Evolutionary conservation across 2,113 vertebrate species (phyloP), one percentile per base, ranked within the genome.

Genomic region (Charadrius vociferus): DNA sequence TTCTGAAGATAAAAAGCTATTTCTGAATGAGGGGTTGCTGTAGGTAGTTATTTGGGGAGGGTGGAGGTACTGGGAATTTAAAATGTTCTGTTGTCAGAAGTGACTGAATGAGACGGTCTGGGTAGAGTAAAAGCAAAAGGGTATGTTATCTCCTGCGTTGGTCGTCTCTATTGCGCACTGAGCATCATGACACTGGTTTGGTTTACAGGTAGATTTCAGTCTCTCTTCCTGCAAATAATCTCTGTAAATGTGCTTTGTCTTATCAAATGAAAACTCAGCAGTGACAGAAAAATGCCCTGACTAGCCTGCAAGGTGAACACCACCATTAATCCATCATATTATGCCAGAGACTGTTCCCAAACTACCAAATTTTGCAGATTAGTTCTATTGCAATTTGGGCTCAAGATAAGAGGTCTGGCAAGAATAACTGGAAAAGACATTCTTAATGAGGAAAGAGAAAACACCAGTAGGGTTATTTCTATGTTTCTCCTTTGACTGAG

Each of bases 21-120:
- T 86, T 86, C 43, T 91, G 58, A 93, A 49, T 83, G 49, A 91
- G 14, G n/a, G 62, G 37, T 26, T 55, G 23, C 8, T 24, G 19
- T 59, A 81, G 50, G 20, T 74, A 72, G 10, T 50, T 82, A 67
- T 30, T 18, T 0, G 0, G 5, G 16, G 3, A 15, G 17, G 1
- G 9, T 75, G 27, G 32, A 89, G 16, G 12, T 22, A 47, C 22
- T 36, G 22, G n/a, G 37, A 67, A 52, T 52, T 83, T 37, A 71
- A 74, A 66, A 32, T 12, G 2, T 82, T 90, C 30, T 68, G 6
- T 18, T 72, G 27, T 75, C 49, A 45, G 9, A 65, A 68, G 29
- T 49, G 20, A 65, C 59, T 87, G 36, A 89, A 62, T 32, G 6
- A 32, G 16, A 34, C 2, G 2, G 4, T 56, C 23, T 47, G 16